Evolutionary conservation across 1,140 invertebrate species (phyloP), one percentile per base, ranked within the genome.

Genomic region (Trachymyrmex cornetzi): DNA sequence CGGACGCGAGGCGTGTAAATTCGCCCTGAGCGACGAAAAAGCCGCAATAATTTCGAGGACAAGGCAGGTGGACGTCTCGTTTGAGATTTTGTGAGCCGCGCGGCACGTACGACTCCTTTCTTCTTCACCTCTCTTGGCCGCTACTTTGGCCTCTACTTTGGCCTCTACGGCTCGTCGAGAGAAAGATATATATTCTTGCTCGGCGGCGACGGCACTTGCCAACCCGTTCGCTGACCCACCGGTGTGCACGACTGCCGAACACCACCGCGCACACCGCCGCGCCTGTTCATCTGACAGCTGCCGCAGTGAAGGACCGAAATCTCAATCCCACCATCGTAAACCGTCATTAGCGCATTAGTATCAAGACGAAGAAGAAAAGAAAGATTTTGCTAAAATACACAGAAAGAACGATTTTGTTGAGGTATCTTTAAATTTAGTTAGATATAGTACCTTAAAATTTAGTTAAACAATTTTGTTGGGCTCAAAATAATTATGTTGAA

Each of bases 21-120:
- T 71, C 66, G 80, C 38, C 67, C 24, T 27, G 80, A 61, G 80
- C 67, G 84, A 90, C 81, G 84, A 91, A 92, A 91, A 92, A 93
- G 85, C 85, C 88, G 91, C 90, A 90, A 90, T 81, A 90, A 91
- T 92, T 92, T 89, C 55, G 81, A 71, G 59, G 77, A 57, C 86
- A 84, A 90, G 90, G 84, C 91, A 91, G 90, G 89, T 92, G 90
- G 88, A 92, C 66, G 89, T 91, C 89, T 92, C 86, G 91, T 93
- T 93, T 91, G 88, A 93, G 88, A 85, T 89, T 91, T 87, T 85
- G 80, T 61, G 86, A 90, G 75, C 75, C 55, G 81, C 77, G 71
- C 81, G 71, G 77, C 91, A 89, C 87, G 92, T 85, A 89, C 80
- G 86, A 5, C 55, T 63, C 38, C 69, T 77, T 77, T 86, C 80